Evolutionary conservation across 23 tunicate genomes (phyloP).

Genomic region (Diplosoma virens): DNA sequence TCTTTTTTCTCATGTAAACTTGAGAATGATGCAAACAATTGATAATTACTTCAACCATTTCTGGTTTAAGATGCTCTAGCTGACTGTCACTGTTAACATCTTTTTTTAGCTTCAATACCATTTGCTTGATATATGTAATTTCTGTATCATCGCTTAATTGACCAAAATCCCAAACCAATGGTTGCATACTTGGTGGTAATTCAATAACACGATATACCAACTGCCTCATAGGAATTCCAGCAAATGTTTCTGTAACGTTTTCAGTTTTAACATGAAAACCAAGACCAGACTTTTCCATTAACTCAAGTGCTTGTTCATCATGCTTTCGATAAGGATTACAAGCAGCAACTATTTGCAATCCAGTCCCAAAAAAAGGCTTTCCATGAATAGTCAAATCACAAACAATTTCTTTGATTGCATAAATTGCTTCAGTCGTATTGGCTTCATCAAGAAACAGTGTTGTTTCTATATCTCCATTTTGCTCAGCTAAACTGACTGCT

Average conservation of each 20-base stretch:
- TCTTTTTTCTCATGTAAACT: constrained; percentile 41
- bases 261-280: constrained; percentile 56
- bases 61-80: constrained; percentile 10
- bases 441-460: constrained; percentile 63
- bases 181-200: constrained; percentile 76
- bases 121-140: constrained; percentile 49
- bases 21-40: constrained; percentile 40
- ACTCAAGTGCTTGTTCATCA: constrained; percentile 28
- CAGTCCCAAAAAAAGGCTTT: constrained; percentile 36
- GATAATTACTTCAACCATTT: constrained; percentile 11
- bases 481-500: constrained; percentile 27
- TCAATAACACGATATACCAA: constrained; percentile 58
- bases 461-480: constrained; percentile 19
- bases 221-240: constrained; percentile 59
- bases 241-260: constrained; percentile 43
- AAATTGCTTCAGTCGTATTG: constrained; percentile 70
- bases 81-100: not conserved
- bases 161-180: constrained; percentile 84
- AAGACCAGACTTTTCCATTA: constrained; percentile 60
- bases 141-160: constrained; percentile 61
- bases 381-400: constrained; percentile 51
- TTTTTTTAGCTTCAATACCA: constrained; percentile 41
- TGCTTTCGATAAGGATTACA: constrained; percentile 71
- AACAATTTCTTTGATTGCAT: constrained; percentile 74
- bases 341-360: constrained; percentile 57